phyloP scores from a whole-genome alignment of 2,113 vertebrate genomes.

The Geothlypis trichas region DNA sequence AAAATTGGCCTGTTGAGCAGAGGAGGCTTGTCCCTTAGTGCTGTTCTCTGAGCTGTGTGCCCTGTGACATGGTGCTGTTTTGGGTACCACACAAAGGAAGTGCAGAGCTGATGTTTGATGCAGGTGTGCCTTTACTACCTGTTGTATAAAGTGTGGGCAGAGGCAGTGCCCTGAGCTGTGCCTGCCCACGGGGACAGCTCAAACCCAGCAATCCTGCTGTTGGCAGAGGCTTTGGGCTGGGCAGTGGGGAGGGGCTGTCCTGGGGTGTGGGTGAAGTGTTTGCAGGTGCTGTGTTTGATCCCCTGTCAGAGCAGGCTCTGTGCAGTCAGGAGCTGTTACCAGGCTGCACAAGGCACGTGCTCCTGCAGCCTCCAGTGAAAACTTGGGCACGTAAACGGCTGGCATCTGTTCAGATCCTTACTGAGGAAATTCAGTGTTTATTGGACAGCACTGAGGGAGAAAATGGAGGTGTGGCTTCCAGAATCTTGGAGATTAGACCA shows the following conservation, averaged over 20 bases:
- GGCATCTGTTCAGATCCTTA: slow-evolving; percentile 16
- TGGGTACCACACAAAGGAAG: neutral
- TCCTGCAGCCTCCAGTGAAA: slow-evolving; percentile 31
- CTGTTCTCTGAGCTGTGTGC: neutral
- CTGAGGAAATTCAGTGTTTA: neutral
- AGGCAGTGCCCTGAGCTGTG: neutral
- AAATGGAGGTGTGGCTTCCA: neutral
- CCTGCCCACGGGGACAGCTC: neutral
- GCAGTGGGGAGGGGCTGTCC: neutral
- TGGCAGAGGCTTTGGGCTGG: neutral
- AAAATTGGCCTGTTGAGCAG: neutral
- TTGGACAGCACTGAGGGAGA: neutral
- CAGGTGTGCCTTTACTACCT: neutral
- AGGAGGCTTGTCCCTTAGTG: neutral
- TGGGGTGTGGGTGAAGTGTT: neutral
- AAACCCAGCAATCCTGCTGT: neutral
- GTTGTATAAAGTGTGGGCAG: neutral
- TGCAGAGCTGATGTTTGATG: neutral
- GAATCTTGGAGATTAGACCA: neutral
- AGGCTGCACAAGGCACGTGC: neutral
- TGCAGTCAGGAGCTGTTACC: neutral
- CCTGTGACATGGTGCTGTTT: neutral
- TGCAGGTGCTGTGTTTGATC: neutral
- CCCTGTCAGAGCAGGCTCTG: fast-evolving
- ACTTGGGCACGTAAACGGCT: slow-evolving; percentile 35